Evolutionary conservation across 2,113 vertebrate genomes (phyloP), one percentile per base, ranked within the genome.

Genomic region (Dicerorhinus sumatrensis): DNA sequence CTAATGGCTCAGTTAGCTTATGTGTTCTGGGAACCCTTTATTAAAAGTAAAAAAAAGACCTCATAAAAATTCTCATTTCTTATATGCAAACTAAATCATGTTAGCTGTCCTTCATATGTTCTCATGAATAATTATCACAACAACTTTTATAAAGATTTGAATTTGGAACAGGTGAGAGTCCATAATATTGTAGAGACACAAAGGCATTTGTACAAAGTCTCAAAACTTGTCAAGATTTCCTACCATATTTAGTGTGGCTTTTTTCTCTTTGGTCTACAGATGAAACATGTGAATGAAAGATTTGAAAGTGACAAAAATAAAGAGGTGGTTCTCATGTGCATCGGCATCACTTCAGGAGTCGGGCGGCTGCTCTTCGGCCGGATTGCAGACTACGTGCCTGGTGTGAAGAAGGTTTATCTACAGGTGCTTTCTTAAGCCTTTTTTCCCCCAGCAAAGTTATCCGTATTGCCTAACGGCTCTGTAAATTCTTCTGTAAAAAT

Each of bases 391-490:
- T 99, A 99, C 18, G 97, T 99, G 79, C 98, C 98, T 0, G 99
- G 99, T 17, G 99, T 99, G 96, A 99, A 99, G 98, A 99, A 99
- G 95, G 99, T 99, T 33, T 99, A 99, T 97, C 99, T 99, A 86
- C 99, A 99, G 99, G 99, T 99, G 98, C 67, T 87, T 20, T 63
- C 33, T 51, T 39, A 46, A 20, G 39, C 29, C 29, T 58, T 67
- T 46, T 17, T 36, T 29, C 46, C 62, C 31, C 81, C 2, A 12
- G 10, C 48, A 86, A 29, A 80, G 48, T 54, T 75, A 79, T 39
- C 25, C 46, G 46, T 62, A 27, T 25, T 14, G 5, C 21, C 23
- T n/a, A 2, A 13, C 17, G 29, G n/a, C 70, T 91, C n/a, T 63
- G 91, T 85, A 62, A 69, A n/a, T 67, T 72, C 27, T 86, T 96